A percentile compares a stretch with the other conserved stretches of the same genome.
Evolutionary conservation across 2,113 vertebrate species (phyloP).

Genomic region (Microcebus tavaratra): DNA sequence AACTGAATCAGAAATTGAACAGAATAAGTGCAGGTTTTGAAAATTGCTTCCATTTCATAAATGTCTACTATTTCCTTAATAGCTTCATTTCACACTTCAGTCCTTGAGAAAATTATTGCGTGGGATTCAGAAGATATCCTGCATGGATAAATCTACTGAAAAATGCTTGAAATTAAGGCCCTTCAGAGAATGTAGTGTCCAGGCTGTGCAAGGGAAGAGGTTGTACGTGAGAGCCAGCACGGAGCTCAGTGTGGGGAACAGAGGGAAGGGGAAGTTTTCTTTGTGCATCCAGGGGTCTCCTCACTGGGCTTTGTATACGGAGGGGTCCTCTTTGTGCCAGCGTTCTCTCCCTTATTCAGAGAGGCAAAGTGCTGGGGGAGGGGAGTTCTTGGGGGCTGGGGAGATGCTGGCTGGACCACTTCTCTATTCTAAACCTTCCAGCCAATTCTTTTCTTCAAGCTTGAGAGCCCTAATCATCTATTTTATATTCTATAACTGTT

Average conservation of each 20-base stretch:
- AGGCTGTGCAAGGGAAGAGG: background rate
- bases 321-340: conserved; percentile 57
- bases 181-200: background rate
- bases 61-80: background rate
- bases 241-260: background rate
- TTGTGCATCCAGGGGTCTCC: background rate
- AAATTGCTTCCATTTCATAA: background rate
- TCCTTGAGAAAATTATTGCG: background rate
- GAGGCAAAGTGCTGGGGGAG: background rate
- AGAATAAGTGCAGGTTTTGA: background rate
- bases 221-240: background rate
- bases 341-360: conserved; percentile 25
- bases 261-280: background rate
- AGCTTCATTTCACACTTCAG: background rate
- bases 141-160: background rate
- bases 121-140: background rate
- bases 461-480: conserved; percentile 43
- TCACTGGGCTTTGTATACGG: conserved; percentile 1
- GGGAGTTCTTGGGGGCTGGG: background rate
- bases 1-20: background rate
- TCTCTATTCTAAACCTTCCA: background rate
- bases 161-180: background rate
- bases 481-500: conserved; percentile 58
- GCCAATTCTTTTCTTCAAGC: conserved; percentile 37
- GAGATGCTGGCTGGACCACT: background rate